Conservation (phyloP, 2,888 invertebrate species). For the Acronicta aceris region DNA sequence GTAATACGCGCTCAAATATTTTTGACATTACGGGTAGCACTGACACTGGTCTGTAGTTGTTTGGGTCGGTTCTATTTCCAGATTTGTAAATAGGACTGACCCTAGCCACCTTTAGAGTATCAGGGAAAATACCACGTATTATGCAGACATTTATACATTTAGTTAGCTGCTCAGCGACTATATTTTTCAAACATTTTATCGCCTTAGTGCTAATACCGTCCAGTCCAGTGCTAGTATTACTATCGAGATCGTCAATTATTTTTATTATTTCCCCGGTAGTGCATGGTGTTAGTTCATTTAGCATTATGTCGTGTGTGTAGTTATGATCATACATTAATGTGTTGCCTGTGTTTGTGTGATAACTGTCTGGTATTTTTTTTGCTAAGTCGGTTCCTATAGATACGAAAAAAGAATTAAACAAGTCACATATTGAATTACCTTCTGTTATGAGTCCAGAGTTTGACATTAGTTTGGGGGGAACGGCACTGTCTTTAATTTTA, state of each 20-base stretch:
- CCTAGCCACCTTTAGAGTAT: not conserved
- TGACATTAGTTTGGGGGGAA: constrained; percentile 10
- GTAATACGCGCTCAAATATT: too few species aligned
- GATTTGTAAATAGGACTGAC: not conserved
- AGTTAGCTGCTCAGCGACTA: not conserved
- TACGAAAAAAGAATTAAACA: constrained; percentile 45
- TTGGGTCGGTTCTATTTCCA: not conserved
- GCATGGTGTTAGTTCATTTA: constrained; percentile 1
- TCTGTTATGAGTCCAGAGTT: constrained; percentile 20
- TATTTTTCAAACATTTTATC: constrained; percentile 6
- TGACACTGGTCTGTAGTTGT: too few species aligned
- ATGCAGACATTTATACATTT: not conserved
- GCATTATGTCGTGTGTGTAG: constrained; percentile 1
- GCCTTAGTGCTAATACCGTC: constrained; percentile 7
- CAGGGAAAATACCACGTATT: not conserved
- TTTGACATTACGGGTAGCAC: too few species aligned
- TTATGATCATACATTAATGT: constrained; percentile 7
- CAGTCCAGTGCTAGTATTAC: constrained; percentile 5
- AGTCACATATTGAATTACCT: constrained; percentile 38
- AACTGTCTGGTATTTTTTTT: constrained; percentile 16
- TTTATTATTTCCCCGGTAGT: constrained; percentile 1
- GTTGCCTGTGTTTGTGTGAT: constrained; percentile 4
- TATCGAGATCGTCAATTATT: not conserved
- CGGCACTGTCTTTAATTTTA: constrained; percentile 25
- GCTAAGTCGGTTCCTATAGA: constrained; percentile 30